Evolutionary conservation across 1,140 invertebrate species (phyloP), one percentile per base, ranked within the genome.

Genomic region (Maconellicoccus hirsutus): DNA sequence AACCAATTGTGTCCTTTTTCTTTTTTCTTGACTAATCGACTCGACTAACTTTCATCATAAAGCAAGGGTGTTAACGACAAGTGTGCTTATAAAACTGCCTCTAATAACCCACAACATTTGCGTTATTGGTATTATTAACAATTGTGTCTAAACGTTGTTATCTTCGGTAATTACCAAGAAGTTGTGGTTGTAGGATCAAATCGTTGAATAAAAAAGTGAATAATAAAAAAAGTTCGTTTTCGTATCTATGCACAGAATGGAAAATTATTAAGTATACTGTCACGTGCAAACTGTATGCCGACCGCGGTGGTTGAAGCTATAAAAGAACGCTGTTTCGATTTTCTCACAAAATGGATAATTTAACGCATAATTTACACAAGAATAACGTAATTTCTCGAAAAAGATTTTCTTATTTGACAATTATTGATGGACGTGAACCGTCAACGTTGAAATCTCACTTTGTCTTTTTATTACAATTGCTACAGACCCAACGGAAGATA

Each of bases 1-100:
- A 52, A 52, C 42, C 42, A 52, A 52, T 16, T 52, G 42, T 52
- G 42, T 52, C 42, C 42, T 52, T 52, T 52, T 52, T 52, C 42
- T 52, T 19, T 16, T 52, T 52, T 52, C 42, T 52, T 52, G 42
- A 52, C 6, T 52, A 52, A 52, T 52, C 42, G 42, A 52, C 6
- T 52, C 42, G 42, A 16, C 42, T 16, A 52, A 52, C 42, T 52
- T 52, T 52, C 42, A 52, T 52, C 42, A 52, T 52, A 52, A 52
- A 52, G 42, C 42, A 52, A 16, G 6, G 16, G 42, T 52, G 42
- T 52, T 52, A 52, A 52, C 42, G 42, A 52, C 42, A 52, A 52
- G 12, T 52, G n/a, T 52, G n/a, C 42, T 14, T 14, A 16, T 52
- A 52, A 52, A 52, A 52, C 12, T 4, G n/a, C 42, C 12, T 52